Base-by-base conservation (phyloP, 2,113 vertebrate genomes). In the Ameiurus melas region DNA sequence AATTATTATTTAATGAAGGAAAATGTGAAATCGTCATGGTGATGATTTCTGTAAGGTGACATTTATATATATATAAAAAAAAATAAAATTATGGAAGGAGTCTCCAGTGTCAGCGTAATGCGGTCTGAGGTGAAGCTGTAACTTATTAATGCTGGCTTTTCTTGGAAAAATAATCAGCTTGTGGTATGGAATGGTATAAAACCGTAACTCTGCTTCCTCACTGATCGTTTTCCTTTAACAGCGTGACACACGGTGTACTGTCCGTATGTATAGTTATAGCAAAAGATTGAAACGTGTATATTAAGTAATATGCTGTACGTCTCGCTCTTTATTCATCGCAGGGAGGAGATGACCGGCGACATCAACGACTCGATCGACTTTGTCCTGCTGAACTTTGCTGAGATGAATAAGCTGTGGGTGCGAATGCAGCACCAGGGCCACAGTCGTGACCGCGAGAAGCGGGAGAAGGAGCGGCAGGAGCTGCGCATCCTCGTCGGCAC, bases 401-500 rank as follows among this genome's bases (percentile, higher is more conserved):
- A 99, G 90, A 99, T 99, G 98, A 99, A 99, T 93, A 99, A 99
- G 84, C 94, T 99, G 1, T 99, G 98, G 98, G 98, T 99, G 89
- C 95, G 98, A 51, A 99, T 99, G 98, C 98, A 99, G 85, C 98
- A 99, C 92, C 98, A 99, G 91, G 98, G 98, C 62, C 98, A 99
- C 92, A 99, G 98, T 88, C 96, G 98, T 22, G 98, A 99, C 90
- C 92, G 98, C 5, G 98, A 99, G 93, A 99, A 99, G 86, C 95
- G 98, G 58, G 98, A 99, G 84, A 96, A 98, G 0, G 98, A 99
- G 87, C 95, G 98, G 73, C 98, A 99, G 87, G 98, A 99, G 20
- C 95, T 99, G 55, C 94, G 98, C 66, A 99, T 99, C 92, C 93
- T 99, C 1, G 98, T 99, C 70, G 98, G 98, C 57, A 99, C 98